phyloP scores from a whole-genome alignment of 2,113 vertebrate species.

The Tetraodon nigroviridis region DNA sequence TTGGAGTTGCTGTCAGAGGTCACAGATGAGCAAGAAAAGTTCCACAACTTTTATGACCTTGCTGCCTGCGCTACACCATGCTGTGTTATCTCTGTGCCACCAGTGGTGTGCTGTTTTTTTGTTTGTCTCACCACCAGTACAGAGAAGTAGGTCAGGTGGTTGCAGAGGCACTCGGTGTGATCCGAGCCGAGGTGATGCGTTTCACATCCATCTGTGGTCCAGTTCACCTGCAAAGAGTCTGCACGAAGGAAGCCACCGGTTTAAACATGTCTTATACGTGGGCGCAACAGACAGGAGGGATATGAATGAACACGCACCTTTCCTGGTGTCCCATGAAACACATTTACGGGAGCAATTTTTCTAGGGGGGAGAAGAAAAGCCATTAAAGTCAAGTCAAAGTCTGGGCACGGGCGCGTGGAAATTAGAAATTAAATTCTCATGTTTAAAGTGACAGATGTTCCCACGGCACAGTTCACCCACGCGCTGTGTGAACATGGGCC shows the following conservation, averaged over 20 bases:
- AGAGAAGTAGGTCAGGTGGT: constrained; percentile 76
- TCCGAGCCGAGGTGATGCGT: constrained; percentile 11
- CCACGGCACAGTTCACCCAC: too few species aligned
- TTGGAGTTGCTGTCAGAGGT: constrained; percentile 55
- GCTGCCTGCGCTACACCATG: not conserved
- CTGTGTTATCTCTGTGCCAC: not conserved
- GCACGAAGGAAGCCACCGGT: not conserved
- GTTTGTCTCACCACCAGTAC: constrained; percentile 73
- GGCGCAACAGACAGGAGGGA: too few species aligned
- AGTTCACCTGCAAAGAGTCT: constrained; percentile 63
- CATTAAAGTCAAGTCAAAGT: not conserved
- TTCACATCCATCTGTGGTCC: constrained; percentile 62
- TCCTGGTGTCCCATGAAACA: constrained; percentile 73
- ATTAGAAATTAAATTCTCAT: too few species aligned
- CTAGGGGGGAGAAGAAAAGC: constrained; percentile 47
- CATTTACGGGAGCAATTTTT: constrained; percentile 47
- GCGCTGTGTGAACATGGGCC: too few species aligned
- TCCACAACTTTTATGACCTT: not conserved
- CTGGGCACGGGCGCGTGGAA: not conserved
- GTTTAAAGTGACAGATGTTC: too few species aligned
- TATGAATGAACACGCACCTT: constrained; percentile 43
- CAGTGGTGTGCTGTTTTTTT: too few species aligned
- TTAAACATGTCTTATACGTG: not conserved
- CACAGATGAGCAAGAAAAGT: not conserved
- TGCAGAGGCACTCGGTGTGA: constrained; percentile 67